phyloP scores from a whole-genome alignment of 2,797 vertebrate genomes.

The Protosalanx chinensis region DNA sequence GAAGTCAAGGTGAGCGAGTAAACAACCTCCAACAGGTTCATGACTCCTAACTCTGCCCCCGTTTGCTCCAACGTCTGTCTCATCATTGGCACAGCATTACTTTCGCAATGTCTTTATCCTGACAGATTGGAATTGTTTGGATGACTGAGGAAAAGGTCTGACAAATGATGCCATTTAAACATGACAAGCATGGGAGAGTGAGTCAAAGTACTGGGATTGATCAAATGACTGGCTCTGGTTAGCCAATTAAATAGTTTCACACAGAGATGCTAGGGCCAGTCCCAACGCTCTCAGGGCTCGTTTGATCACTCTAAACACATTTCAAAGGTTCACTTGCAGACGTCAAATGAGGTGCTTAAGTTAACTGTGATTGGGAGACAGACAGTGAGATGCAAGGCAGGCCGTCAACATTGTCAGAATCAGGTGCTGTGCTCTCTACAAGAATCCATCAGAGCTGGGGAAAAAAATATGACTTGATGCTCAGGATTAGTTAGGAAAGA shows the following conservation, averaged over 20 bases:
- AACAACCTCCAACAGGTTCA: not conserved
- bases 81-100: not conserved
- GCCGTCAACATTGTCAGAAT: not conserved
- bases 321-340: not conserved
- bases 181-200: constrained; percentile 4
- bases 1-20: not conserved
- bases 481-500: not conserved
- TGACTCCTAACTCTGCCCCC: too few relatives aligned
- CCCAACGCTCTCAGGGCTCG: not conserved
- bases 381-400: too few relatives aligned
- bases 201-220: constrained; percentile 15
- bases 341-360: not conserved
- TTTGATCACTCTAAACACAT: constrained; percentile 9
- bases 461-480: not conserved
- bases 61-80: not conserved
- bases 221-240: constrained; percentile 11
- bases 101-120: constrained; percentile 11
- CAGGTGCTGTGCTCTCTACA: not conserved
- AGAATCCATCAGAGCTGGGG: not conserved
- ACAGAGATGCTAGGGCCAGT: not conserved
- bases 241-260: constrained; percentile 12
- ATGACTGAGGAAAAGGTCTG: constrained; percentile 8
- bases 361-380: constrained; percentile 1
- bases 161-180: constrained; percentile 33
- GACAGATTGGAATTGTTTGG: constrained; percentile 4